Evolutionary conservation across 2,888 invertebrate genomes (phyloP), one percentile per base, ranked within the genome.

Genomic region (Frankliniella intonsa): DNA sequence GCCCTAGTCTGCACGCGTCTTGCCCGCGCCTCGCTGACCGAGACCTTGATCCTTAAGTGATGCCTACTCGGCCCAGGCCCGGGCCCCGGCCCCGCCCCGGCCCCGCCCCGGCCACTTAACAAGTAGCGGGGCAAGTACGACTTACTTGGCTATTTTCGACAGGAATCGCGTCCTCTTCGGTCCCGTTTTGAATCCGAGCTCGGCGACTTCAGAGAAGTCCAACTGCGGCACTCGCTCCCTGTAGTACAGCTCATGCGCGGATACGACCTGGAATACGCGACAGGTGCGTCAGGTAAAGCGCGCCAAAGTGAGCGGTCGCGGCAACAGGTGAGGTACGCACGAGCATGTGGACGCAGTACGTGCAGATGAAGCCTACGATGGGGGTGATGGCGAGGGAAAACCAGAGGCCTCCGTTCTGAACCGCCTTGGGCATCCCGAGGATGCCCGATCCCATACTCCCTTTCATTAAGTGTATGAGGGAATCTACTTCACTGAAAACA

Each of bases 261-360:
- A 94, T 82, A 90, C 89, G 27, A 92, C 87, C 88, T 88, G 84
- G 14, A 85, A 84, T 38, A 10, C 12, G 55, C 27, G 50, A 76
- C 49, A 50, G 55, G n/a, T 17, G 14, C 19, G 80, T 27, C 49
- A 38, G 19, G 1, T 14, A 12, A 38, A 79, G 49, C 19, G 27
- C 14, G 49, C 38, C 5, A 38, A 2, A 38, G 38, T 38, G 38
- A 38, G 38, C 38, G 38, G 38, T 5, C 38, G 2, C 38, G 3
- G 2, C 38, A 38, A 3, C 38, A 38, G 5, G 38, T 38, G 38
- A 5, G 38, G 38, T 38, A 85, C 88, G 88, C 80, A 99, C 97
- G 85, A 99, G 90, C 82, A 98, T 93, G 86, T 98, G 97, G 85
- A 98, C 98, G 88, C 98, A 98, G 88, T 98, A 98, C 19, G 97